These are phyloP conservation scores for Neoseiulus cucumeris DNA, from an alignment of 1,140 invertebrate species.

Conservation along the genomic window DNA sequence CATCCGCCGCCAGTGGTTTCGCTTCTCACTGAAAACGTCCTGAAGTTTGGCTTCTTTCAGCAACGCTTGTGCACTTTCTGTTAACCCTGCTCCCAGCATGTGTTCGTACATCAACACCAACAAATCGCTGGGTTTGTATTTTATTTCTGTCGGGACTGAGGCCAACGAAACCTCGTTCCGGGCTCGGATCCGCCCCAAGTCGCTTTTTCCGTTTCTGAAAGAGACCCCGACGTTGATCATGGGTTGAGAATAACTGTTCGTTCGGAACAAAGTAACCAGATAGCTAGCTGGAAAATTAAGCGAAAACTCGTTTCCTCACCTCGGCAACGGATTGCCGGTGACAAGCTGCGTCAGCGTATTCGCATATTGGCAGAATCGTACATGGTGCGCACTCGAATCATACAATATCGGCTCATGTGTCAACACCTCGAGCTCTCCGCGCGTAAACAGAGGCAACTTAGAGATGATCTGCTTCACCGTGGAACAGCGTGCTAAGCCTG, in stretches of 20 bases:
- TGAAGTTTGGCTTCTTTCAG: conserved; percentile 51
- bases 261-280: not conserved
- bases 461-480: conserved; percentile 83
- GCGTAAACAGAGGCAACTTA: conserved; percentile 81
- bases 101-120: conserved; percentile 2
- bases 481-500: conserved; percentile 71
- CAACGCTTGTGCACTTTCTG: conserved; percentile 45
- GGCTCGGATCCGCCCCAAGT: not conserved
- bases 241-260: not conserved
- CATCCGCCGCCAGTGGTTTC: conserved; percentile 5
- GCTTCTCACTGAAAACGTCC: conserved; percentile 13
- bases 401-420: conserved; percentile 89
- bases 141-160: not conserved
- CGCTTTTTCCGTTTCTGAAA: not conserved
- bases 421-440: conserved; percentile 66
- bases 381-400: conserved; percentile 84
- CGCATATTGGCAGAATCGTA: conserved; percentile 86
- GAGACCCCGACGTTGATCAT: not conserved
- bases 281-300: not conserved
- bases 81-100: conserved; percentile 25
- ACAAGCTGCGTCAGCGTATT: conserved; percentile 71
- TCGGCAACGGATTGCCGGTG: conserved; percentile 60
- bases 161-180: not conserved
- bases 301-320: conserved; percentile 28
- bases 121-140: conserved; percentile 6